Base-by-base conservation (phyloP, 2,113 vertebrate genomes). In the Kryptolebias marmoratus region DNA sequence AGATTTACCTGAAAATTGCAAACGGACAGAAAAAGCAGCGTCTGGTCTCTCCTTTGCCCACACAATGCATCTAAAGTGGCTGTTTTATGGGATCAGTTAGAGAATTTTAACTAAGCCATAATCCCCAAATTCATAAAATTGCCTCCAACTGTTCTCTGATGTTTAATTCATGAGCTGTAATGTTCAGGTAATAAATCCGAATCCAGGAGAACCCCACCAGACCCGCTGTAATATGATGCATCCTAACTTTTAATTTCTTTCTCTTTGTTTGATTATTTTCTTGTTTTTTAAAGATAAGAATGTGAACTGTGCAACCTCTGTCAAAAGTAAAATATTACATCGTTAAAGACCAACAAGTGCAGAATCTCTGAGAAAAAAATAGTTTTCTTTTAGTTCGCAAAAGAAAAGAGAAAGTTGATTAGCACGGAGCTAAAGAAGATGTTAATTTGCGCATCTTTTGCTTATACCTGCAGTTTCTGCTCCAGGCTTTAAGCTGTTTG, bases 151-250 rank as follows among this genome's bases (percentile, higher is more conserved):
- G 71, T 53, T 82, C 55, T 32, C 27, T 2, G 47, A 85, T 90
- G 86, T 89, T 89, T 89, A 83, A 91, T 92, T 90, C 83, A 89
- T 91, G 81, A 91, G 86, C 50, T 75, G 68, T 64, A 82, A 87
- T 77, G 83, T 70, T 73, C 68, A 78, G 48, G 69, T 83, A 82
- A 85, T 89, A 87, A 81, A 87, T 89, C 78, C 68, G 56, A 77
- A 62, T 74, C 8, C 1, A 45, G 56, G 72, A 57, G 48, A 73
- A 84, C 67, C 12, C 44, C 32, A 2, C 53, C 31, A 30, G 58
- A 63, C 47, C 42, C 47, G 70, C 64, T 61, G 60, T 61, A 28
- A 11, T 13, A 59, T 32, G 56, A 52, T 30, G 47, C 58, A 4
- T 22, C 30, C 47, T 16, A 42, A 69, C 47, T 80, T 80, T 65